Evolutionary conservation across 2,113 vertebrate genomes (phyloP).

Genomic region (Myiopsitta monachus): DNA sequence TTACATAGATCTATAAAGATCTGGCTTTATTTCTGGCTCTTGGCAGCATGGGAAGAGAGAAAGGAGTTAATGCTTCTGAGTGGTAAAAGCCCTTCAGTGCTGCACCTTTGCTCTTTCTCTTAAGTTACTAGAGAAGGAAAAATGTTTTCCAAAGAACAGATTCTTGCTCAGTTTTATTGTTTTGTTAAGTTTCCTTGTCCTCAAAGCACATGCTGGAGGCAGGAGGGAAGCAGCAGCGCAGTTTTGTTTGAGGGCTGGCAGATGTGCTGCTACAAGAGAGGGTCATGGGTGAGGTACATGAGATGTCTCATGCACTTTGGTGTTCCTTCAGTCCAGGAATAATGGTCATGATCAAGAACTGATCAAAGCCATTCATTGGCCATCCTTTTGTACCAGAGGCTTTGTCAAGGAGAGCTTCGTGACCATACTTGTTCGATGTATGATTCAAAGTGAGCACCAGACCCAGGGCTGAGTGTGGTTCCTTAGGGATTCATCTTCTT

Average conservation of each 20-base stretch:
- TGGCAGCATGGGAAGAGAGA: not conserved
- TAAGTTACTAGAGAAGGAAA: not conserved
- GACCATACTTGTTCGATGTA: not conserved
- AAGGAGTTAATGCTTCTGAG: not conserved
- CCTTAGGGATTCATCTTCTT: not conserved
- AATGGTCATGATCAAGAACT: not conserved
- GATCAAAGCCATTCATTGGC: not conserved
- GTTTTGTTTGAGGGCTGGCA: not conserved
- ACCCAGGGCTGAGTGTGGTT: not conserved
- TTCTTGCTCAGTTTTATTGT: not conserved
- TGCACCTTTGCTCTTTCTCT: not conserved
- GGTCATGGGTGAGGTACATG: not conserved
- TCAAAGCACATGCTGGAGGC: not conserved
- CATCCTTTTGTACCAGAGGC: not conserved
- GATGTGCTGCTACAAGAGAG: fast-evolving
- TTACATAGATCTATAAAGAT: not conserved
- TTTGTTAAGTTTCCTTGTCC: not conserved
- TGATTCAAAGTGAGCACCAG: not conserved
- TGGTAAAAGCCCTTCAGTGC: not conserved
- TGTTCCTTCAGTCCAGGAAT: not conserved
- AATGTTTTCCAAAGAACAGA: not conserved
- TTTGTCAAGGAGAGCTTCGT: not conserved
- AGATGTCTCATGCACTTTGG: not conserved
- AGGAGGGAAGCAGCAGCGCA: not conserved
- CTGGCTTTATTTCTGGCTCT: not conserved